Evolutionary conservation across 2,113 vertebrate genomes (phyloP), one percentile per base, ranked within the genome.

Genomic region (Carlito syrichta): DNA sequence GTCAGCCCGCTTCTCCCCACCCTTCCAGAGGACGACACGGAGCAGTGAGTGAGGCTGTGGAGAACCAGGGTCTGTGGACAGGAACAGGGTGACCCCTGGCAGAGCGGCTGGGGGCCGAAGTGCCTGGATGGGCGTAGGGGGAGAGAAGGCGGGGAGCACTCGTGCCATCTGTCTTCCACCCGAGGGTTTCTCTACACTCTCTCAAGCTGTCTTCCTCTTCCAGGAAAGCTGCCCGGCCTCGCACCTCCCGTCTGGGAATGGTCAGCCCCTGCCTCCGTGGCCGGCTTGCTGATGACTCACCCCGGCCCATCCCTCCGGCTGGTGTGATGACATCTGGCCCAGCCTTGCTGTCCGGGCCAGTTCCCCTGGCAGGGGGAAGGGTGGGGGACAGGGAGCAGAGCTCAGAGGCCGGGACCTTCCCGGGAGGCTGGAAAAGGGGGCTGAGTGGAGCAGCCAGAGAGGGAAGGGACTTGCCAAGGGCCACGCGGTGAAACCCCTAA

Each of bases 311-410:
- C 88, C 85, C 63, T 91, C 77, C 0, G 56, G 85, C 87, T 90
- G 85, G 43, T 20, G 45, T 97, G 94, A 97, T 69, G 90, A 96
- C 95, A 91, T 90, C 86, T 50, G 87, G 87, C 68, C 90, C 84
- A 60, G 79, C n/a, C 90, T 88, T 43, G 50, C 38, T 25, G 40
- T 52, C 62, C 22, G 32, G 62, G 40, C 82, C 71, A 83, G 73
- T 56, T 78, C 38, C 83, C 32, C 74, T 62, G 56, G 52, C 14
- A 50, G 38, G 25, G 45, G 10, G n/a, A 38, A 32, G 23, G 25
- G 3, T 6, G 13, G 20, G 52, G 6, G 43, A 43, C 25, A 13
- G 76, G 60, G 11, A 0, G 0, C 76, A 83, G 43, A 74, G 23
- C 69, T 79, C 74, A 58, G 73, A 52, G 60, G 1, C 74, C 23